Conservation (phyloP, 2,113 vertebrate species). For the Otolemur garnettii region DNA sequence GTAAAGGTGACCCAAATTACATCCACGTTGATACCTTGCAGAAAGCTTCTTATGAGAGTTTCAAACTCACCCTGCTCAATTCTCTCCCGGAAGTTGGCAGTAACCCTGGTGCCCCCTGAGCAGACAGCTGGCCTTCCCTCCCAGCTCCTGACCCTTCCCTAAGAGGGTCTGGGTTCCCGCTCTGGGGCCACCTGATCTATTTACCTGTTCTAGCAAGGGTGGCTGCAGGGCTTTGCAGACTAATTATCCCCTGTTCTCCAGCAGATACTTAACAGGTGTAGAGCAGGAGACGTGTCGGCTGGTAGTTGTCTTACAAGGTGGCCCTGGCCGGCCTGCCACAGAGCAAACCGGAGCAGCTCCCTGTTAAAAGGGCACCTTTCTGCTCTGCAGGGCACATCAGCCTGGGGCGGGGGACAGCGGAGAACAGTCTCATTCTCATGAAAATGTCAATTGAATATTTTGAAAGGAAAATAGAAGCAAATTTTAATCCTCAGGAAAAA, state of each 20-base stretch:
- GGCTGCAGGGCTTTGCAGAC: no score
- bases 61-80: neutral
- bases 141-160: neutral
- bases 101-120: neutral
- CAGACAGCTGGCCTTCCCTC: neutral
- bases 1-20: conserved; percentile 14
- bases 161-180: neutral
- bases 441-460: neutral
- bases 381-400: neutral
- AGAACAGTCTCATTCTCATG: neutral
- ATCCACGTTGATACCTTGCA: neutral
- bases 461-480: neutral
- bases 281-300: neutral
- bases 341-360: neutral
- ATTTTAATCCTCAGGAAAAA: neutral
- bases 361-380: neutral
- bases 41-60: neutral
- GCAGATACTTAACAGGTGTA: rapidly evolving
- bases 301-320: neutral
- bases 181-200: neutral
- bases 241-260: no score
- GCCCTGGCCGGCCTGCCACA: rapidly evolving
- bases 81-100: neutral
- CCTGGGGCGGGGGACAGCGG: no score
- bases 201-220: neutral